Evolutionary conservation across 2,113 vertebrate species (phyloP).

Genomic region (Sialia sialis): DNA sequence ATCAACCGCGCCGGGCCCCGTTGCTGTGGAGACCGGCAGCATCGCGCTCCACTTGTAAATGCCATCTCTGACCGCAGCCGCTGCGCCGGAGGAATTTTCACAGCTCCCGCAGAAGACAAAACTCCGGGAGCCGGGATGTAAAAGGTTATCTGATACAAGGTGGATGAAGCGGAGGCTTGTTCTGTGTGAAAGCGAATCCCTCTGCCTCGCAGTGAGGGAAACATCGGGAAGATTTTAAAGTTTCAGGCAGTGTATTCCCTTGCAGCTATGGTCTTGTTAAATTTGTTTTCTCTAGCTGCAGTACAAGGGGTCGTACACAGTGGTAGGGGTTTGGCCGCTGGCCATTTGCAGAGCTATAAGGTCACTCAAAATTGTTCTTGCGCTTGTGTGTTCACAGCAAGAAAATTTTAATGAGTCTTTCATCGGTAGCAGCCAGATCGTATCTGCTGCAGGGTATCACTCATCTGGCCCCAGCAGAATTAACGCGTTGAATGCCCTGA

Average conservation of each 20-base stretch:
- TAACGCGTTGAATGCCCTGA: not conserved
- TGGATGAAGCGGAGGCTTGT: conserved; percentile 15
- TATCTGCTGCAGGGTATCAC: conserved; percentile 20
- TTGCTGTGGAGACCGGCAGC: conserved; percentile 67
- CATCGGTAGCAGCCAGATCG: not conserved
- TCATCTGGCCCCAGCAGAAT: conserved; percentile 30
- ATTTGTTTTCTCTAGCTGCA: conserved; percentile 13
- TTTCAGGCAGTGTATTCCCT: not conserved
- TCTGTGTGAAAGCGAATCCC: conserved; percentile 20
- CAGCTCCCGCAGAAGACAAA: conserved; percentile 40
- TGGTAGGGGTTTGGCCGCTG: not conserved
- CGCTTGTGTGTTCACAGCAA: not conserved
- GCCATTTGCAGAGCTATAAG: not conserved
- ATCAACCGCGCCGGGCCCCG: conserved; percentile 62
- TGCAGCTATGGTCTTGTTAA: not conserved
- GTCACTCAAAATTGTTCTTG: conserved; percentile 9
- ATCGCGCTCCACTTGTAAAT: conserved; percentile 34
- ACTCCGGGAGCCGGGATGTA: conserved; percentile 36
- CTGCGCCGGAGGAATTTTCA: conserved; percentile 52
- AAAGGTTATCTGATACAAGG: conserved; percentile 61
- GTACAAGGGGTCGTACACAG: not conserved
- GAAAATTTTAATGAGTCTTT: conserved; percentile 50
- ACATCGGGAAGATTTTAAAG: not conserved
- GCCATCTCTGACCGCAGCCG: conserved; percentile 57
- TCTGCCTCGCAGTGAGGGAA: not conserved